A percentile compares a stretch with the other conserved stretches of the same genome.
Evolutionary conservation across 2,113 vertebrate genomes (phyloP).

Genomic region (Tragelaphus imberbis): DNA sequence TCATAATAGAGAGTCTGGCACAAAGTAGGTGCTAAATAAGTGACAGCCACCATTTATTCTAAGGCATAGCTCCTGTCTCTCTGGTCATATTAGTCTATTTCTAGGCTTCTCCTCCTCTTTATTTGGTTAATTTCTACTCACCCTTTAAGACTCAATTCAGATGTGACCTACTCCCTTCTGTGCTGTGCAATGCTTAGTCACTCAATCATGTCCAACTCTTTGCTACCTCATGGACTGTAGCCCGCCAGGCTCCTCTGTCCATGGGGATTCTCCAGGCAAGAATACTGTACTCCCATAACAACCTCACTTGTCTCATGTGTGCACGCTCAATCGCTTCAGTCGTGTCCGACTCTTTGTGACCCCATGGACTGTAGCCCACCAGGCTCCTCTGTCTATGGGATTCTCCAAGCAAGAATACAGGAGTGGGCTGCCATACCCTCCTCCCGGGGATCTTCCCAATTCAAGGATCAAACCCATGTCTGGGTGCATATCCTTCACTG

Average conservation of each 20-base stretch:
- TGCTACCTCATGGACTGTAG: neutral
- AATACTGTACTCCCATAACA: neutral
- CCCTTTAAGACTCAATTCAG: neutral
- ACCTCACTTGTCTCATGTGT: neutral
- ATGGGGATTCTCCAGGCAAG: neutral
- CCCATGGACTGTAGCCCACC: neutral
- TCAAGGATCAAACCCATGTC: neutral
- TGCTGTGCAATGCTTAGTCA: neutral
- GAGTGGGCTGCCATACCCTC: neutral
- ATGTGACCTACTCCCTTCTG: neutral
- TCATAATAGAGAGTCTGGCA: neutral
- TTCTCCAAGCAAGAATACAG: neutral
- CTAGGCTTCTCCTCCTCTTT: neutral
- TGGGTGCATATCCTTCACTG: neutral
- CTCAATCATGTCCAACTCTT: neutral
- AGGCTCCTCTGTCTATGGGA: neutral
- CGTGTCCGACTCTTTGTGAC: accelerated
- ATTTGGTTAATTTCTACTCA: neutral
- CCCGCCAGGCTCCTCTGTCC: neutral
- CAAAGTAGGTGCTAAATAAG: neutral
- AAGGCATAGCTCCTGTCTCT: neutral
- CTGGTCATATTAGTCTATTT: neutral
- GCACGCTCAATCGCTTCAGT: neutral
- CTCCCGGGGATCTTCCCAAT: neutral
- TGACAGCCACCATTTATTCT: neutral